A percentile compares a stretch with the other conserved stretches of the same genome.
phyloP scores from a whole-genome alignment of 2,888 invertebrate genomes.

The Xiphydria camelus region DNA sequence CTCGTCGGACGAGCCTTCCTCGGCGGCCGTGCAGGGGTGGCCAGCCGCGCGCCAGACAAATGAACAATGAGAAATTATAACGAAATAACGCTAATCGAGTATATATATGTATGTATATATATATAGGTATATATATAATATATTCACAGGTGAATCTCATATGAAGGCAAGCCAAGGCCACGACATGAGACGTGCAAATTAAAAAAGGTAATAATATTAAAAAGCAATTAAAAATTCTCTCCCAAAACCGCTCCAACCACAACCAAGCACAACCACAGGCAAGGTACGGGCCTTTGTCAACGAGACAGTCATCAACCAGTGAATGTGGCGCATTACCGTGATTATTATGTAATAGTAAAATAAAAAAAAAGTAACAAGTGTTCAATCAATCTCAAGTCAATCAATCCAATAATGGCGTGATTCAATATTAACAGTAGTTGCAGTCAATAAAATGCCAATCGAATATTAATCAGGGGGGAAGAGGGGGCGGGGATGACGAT shows the following conservation, averaged over 20 bases:
- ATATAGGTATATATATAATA: conserved; percentile 33
- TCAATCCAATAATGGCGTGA: conserved; percentile 40
- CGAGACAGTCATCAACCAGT: conserved; percentile 55
- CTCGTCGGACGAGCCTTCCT: too few relatives aligned
- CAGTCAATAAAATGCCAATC: conserved; percentile 43
- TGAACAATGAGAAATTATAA: conserved; percentile 2
- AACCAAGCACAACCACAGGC: conserved; percentile 59
- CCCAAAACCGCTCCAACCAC: conserved; percentile 58
- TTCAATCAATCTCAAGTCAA: conserved; percentile 36
- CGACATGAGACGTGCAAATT: conserved; percentile 58
- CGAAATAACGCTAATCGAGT: conserved; percentile 6
- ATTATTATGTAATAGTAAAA: conserved; percentile 52
- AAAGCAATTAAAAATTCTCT: conserved; percentile 57
- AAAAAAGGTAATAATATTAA: conserved; percentile 51
- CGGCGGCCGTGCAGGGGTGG: too few relatives aligned
- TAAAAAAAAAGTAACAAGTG: conserved; percentile 36
- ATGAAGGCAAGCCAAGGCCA: conserved; percentile 58
- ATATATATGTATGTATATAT: conserved; percentile 30
- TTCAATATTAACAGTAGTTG: conserved; percentile 44
- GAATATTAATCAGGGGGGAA: conserved; percentile 33
- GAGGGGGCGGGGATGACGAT: background rate
- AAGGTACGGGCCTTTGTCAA: conserved; percentile 55
- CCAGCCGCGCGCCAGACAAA: too few relatives aligned
- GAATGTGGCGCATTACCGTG: conserved; percentile 56
- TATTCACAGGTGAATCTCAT: conserved; percentile 55